Percentiles rank a stretch among this genome's conserved stretches.
Evolutionary conservation across 2,113 vertebrate species (phyloP).

Genomic region (Thamnaconus septentrionalis): DNA sequence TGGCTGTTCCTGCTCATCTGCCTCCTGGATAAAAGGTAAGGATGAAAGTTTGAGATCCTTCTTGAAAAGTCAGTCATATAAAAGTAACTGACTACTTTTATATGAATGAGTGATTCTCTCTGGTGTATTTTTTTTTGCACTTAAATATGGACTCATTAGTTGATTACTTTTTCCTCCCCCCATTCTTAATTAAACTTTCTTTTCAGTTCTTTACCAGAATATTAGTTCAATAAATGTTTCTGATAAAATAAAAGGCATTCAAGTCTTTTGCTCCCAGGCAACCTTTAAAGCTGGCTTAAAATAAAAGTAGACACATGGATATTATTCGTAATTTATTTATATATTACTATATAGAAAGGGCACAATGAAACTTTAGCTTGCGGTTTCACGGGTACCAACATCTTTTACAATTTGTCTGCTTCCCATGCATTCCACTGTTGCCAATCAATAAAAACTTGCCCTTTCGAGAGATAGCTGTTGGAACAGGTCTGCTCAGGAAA

Average conservation of each 20-base stretch:
- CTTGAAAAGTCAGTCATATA: too few species aligned
- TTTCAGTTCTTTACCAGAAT: too few species aligned
- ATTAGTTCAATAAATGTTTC: not conserved
- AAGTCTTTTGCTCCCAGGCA: not conserved
- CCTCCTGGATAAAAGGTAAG: slow-evolving; percentile 75
- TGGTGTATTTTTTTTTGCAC: not conserved
- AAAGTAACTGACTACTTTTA: too few species aligned
- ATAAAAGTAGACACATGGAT: not conserved
- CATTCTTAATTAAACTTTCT: too few species aligned
- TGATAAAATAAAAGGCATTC: not conserved
- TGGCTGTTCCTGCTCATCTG: slow-evolving; percentile 61
- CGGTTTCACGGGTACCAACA: not conserved
- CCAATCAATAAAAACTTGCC: slow-evolving; percentile 17
- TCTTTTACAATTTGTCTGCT: not conserved
- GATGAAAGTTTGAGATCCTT: slow-evolving; percentile 6
- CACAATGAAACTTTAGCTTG: not conserved
- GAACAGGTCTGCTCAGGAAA: slow-evolving; percentile 35
- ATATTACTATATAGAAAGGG: not conserved
- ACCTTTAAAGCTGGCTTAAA: not conserved
- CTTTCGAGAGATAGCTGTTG: slow-evolving; percentile 24
- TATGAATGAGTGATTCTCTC: not conserved
- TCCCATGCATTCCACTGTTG: slow-evolving; percentile 7
- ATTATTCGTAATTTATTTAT: too few species aligned
- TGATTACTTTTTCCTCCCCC: too few species aligned
- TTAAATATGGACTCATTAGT: too few species aligned